phyloP scores from a whole-genome alignment of 1,140 invertebrate species.

The Mya arenaria region DNA sequence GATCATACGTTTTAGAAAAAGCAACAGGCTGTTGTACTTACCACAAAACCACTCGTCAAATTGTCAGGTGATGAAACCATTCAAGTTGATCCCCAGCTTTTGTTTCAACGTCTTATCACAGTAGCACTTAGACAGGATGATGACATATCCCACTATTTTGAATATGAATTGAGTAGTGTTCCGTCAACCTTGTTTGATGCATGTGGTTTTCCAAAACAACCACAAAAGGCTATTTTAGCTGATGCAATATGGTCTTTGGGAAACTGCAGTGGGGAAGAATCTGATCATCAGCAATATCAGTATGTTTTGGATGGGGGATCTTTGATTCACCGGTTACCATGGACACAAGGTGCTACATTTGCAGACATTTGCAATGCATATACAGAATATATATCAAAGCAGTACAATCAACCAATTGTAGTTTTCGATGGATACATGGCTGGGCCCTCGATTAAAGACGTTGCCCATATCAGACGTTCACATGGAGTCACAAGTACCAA shows the following conservation, averaged over 20 bases:
- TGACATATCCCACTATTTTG: conserved; percentile 18
- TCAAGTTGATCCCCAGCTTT: conserved; percentile 51
- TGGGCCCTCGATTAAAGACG: conserved; percentile 40
- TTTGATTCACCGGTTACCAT: conserved; percentile 53
- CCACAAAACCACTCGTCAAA: conserved; percentile 1
- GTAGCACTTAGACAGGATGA: neutral
- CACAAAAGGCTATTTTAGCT: conserved; percentile 48
- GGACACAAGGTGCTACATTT: conserved; percentile 41
- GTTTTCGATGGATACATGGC: conserved; percentile 11
- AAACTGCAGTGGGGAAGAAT: too few relatives aligned
- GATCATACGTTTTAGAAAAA: conserved; percentile 52
- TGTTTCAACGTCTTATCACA: conserved; percentile 58
- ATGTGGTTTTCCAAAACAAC: conserved; percentile 20
- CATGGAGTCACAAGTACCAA: neutral
- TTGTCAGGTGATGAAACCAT: conserved; percentile 33
- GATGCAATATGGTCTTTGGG: conserved; percentile 56
- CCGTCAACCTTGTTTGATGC: conserved; percentile 53
- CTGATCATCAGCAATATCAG: too few relatives aligned
- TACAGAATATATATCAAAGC: neutral
- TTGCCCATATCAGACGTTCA: neutral
- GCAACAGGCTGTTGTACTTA: conserved; percentile 49
- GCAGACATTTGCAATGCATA: conserved; percentile 7
- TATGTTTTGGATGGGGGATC: conserved; percentile 64
- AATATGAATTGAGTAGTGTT: conserved; percentile 49
- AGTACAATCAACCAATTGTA: neutral